Evolutionary conservation across 2,113 vertebrate genomes (phyloP), one percentile per base, ranked within the genome.

Genomic region (Corythoichthys intestinalis): DNA sequence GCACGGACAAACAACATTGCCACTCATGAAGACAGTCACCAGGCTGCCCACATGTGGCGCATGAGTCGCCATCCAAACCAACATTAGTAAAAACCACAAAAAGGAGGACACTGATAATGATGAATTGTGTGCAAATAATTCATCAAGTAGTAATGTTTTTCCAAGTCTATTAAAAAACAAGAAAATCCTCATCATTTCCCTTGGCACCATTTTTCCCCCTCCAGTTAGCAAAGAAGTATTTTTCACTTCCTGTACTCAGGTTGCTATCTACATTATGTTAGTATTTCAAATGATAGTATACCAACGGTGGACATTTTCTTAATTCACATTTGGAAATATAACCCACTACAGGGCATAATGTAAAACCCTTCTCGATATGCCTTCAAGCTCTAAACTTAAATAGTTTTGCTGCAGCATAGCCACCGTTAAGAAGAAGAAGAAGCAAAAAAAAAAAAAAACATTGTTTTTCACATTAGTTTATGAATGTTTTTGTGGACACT

Each of bases 141-240:
- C 13, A 49, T 49, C 15, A 12, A 49, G 15, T 49, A 49, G 4
- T 15, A 4, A 28, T 28, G 20, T 28, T 28, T 28, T 28, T 28
- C 20, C 20, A 28, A 28, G 20, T 28, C 20, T 28, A 28, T 28
- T 28, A 28, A 28, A 28, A 28, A 28, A 28, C 20, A 28, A 28
- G 20, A 28, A 53, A 56, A 2, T 56, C 28, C 3, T 56, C 59
- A 44, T 28, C 20, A 28, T 28, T 28, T 28, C 20, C 20, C 20
- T 28, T 28, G 20, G 20, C 20, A 28, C 20, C 20, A 28, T 28
- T 28, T 57, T 75, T 86, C 68, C 91, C 88, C 86, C 87, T 68
- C 67, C 82, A 83, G 88, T 77, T 65, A 73, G 80, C 34, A 35
- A 57, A 37, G 28, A 37, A 10, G 9, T 1, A 28, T 54, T 28